phyloP scores from a whole-genome alignment of 2,797 vertebrate genomes.

The Tragelaphus oryx region DNA sequence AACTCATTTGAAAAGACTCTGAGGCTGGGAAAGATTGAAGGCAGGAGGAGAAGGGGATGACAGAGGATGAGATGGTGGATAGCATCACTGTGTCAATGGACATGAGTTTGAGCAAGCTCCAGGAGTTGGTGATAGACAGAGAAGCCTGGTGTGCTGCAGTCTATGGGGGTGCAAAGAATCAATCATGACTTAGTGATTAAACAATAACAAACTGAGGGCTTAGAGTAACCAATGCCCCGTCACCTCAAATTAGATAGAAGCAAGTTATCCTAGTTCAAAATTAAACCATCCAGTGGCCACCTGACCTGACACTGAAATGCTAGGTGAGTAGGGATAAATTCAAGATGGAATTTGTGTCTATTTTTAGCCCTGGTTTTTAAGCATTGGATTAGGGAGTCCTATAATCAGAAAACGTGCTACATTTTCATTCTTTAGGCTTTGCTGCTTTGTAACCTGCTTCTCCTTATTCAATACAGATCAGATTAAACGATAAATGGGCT shows the following conservation, averaged over 20 bases:
- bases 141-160: not conserved
- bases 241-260: not conserved
- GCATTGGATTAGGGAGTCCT: constrained; percentile 45
- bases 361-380: constrained; percentile 32
- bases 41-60: not conserved
- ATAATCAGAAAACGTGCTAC: constrained; percentile 40
- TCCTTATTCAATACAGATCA: constrained; percentile 63
- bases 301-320: not conserved
- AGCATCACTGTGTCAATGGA: not conserved
- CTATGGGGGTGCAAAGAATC: not conserved
- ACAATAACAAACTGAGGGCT: not conserved
- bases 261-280: not conserved
- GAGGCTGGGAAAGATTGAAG: not conserved
- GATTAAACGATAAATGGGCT: constrained; percentile 67
- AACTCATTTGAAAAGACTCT: not conserved
- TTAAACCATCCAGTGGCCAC: not conserved
- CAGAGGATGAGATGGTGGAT: not conserved
- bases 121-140: not conserved
- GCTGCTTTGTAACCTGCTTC: constrained; percentile 54
- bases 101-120: not conserved
- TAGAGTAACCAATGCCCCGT: not conserved
- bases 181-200: not conserved
- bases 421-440: constrained; percentile 54
- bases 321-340: not conserved
- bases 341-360: not conserved